Evolutionary conservation across 2,797 vertebrate species (phyloP).

Genomic region (Morelia viridis): DNA sequence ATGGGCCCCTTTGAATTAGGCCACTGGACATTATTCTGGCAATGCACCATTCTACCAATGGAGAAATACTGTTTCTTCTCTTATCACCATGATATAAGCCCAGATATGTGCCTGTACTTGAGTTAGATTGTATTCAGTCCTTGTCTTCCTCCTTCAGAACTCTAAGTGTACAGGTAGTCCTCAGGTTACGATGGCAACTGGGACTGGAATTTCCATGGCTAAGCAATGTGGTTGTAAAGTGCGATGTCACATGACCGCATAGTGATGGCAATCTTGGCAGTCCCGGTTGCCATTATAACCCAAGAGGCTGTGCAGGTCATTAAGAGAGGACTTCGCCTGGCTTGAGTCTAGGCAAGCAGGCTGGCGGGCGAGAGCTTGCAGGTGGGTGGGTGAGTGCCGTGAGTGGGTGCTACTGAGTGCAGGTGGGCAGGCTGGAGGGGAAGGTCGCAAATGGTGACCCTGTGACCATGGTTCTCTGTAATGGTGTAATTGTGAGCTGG

Average conservation of each 20-base stretch:
- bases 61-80: neutral
- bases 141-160: neutral
- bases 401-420: too few relatives aligned
- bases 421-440: neutral
- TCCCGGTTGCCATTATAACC: too few relatives aligned
- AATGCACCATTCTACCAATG: neutral
- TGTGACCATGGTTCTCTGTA: neutral
- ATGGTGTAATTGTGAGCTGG: too few relatives aligned
- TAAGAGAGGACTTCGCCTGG: neutral
- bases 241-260: neutral
- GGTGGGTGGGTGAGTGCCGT: neutral
- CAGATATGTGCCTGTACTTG: neutral
- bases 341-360: neutral
- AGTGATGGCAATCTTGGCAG: neutral
- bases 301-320: too few relatives aligned
- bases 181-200: neutral
- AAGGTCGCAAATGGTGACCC: neutral
- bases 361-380: neutral
- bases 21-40: neutral
- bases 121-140: neutral
- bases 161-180: neutral
- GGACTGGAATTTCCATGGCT: neutral
- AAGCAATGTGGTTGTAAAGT: neutral
- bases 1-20: neutral
- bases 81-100: neutral